phyloP scores from a whole-genome alignment of 1,140 invertebrate species.

The Danaus plexippus region DNA sequence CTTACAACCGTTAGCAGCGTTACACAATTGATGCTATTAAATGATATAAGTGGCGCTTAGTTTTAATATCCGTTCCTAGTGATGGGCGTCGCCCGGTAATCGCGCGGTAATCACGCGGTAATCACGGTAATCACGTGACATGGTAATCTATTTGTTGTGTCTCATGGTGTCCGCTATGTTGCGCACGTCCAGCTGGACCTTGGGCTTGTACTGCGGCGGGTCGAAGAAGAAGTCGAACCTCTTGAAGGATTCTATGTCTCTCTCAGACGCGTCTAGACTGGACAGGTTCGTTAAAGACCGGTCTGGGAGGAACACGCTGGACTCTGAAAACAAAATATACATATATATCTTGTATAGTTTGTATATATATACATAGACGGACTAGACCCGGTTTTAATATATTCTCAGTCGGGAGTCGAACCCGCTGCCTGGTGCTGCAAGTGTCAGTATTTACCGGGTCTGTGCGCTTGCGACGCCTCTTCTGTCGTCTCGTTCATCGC shows the following conservation, averaged over 20 bases:
- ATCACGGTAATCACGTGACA: not conserved
- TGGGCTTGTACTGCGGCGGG: constrained; percentile 51
- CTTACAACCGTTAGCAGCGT: constrained; percentile 26
- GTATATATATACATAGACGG: too few relatives aligned
- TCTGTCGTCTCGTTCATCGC: too few relatives aligned
- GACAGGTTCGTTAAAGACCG: constrained; percentile 49
- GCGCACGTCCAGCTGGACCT: constrained; percentile 30
- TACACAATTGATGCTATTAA: constrained; percentile 13
- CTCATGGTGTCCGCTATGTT: constrained; percentile 32
- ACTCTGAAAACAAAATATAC: constrained; percentile 30
- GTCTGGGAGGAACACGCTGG: constrained; percentile 49
- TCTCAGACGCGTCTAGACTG: constrained; percentile 44
- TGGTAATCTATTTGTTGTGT: constrained; percentile 25
- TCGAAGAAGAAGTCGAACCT: constrained; percentile 58
- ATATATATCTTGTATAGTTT: too few relatives aligned
- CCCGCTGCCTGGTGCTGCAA: too few relatives aligned
- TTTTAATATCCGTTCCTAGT: constrained; percentile 13
- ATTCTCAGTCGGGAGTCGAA: too few relatives aligned
- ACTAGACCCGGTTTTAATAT: too few relatives aligned
- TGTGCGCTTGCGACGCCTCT: too few relatives aligned
- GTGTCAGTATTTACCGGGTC: too few relatives aligned
- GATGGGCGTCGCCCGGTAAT: not conserved
- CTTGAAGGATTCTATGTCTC: constrained; percentile 60
- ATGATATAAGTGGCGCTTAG: constrained; percentile 19
- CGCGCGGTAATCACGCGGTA: constrained; percentile 2